Base-by-base conservation (phyloP, 35 echinoderm and acorn worm species). In the Heliocidaris erythrogramma region DNA sequence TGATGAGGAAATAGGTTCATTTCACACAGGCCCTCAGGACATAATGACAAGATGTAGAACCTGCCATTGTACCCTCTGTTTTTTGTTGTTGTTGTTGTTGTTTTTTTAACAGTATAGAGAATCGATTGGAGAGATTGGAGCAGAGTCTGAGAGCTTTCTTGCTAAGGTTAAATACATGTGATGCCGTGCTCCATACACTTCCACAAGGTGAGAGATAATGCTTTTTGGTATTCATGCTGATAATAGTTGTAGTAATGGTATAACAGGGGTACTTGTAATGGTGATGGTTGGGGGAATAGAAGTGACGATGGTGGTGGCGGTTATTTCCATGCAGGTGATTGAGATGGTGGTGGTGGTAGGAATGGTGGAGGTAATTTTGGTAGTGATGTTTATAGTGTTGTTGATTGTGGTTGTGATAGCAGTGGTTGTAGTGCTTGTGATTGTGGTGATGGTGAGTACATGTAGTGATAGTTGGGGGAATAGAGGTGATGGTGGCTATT, bases 101-200 rank as follows among this genome's bases (percentile, higher is more conserved):
- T n/a, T n/a, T n/a, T n/a, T 35, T 47, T 89, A 24, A 89, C 87
- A 89, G 87, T 47, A 48, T 95, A 86, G 98, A 99, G 50, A 94
- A 88, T 30, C 95, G 96, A 30, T 85, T 99, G 18, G 49, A 97
- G 9, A 95, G 85, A 85, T 78, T 99, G 24, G 98, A 99, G 85
- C 93, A 99, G 86, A 94, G 93, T 84, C 93, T 97, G 10, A 95
- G 97, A 47, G 95, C 95, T 13, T 97, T 99, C 86, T 78, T 97
- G 9, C 92, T 99, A 31, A 96, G 96, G 60, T 94, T 99, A 2
- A 99, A 97, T 88, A 96, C 95, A 52, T 96, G 98, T 96, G 98
- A 99, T 94, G 94, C 97, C 17, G 49, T 97, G 69, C 90, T 99
- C 14, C 93, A 96, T 13, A 48, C 88, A 24, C 90, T 94, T 17